Evolutionary conservation across 2,797 vertebrate species (phyloP), one percentile per base, ranked within the genome.

Genomic region (Euthynnus affinis): DNA sequence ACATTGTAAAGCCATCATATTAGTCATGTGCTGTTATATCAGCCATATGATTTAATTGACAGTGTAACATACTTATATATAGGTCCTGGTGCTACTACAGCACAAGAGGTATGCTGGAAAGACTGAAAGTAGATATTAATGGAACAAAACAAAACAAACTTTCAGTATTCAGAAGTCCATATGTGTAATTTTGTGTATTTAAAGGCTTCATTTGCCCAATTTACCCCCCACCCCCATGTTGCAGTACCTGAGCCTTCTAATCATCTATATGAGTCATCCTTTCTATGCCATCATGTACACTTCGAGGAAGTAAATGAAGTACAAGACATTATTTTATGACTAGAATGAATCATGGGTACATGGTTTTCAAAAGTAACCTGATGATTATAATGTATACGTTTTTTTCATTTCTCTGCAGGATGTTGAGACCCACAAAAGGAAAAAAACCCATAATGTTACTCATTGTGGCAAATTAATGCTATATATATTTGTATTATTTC

Each of bases 181-280:
- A 48, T 68, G 46, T 27, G 7, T 27, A 34, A 60, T 81, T 55
- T 76, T 37, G 20, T 52, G 20, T 77, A 52, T 34, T 69, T 9
- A 72, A 66, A 66, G 42, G 27, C 46, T 22, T 40, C 9, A 37
- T 8, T 51, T 27, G 17, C 18, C 23, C 9, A 13, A 42, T 64
- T 81, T 42, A 37, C 46, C n/a, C n/a, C n/a, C n/a, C n/a, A n/a
- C n/a, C n/a, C n/a, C n/a, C n/a, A n/a, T n/a, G n/a, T n/a, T 80
- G 49, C 57, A 22, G 56, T 70, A 37, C 25, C n/a, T 74, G 77
- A 81, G 76, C 72, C 77, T 73, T 66, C 73, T 72, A 83, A 80
- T 80, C 51, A 78, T 67, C 48, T 51, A 40, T 49, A 66, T 73
- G 62, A 80, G 37, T 69, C 80, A 80, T 81, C 37, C 32, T 37